phyloP scores from a whole-genome alignment of 2,888 invertebrate species.

The Nebria salina region DNA sequence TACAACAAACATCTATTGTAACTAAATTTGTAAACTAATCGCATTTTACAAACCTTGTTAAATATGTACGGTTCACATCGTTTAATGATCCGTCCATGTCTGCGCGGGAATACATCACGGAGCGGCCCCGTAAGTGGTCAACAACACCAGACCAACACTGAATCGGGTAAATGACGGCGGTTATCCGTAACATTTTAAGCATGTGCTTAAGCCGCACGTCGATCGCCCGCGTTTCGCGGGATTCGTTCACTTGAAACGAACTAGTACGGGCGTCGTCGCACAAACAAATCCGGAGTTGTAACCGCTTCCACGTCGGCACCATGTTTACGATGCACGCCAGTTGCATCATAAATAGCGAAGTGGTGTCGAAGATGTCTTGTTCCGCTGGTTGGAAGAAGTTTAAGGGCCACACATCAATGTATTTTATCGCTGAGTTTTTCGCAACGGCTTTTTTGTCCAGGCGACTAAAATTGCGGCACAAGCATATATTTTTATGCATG shows the following conservation, averaged over 20 bases:
- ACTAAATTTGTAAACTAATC: neutral
- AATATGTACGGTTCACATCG: constrained; percentile 36
- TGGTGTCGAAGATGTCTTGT: constrained; percentile 87
- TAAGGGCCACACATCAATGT: constrained; percentile 98
- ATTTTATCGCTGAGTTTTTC: constrained; percentile 72
- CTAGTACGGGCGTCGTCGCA: constrained; percentile 68
- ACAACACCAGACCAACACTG: constrained; percentile 39
- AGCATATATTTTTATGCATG: constrained; percentile 93
- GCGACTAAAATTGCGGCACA: constrained; percentile 90
- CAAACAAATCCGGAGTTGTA: constrained; percentile 86
- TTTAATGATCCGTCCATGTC: constrained; percentile 15
- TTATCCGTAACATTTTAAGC: constrained; percentile 85
- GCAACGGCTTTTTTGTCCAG: constrained; percentile 82
- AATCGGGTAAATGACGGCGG: constrained; percentile 77
- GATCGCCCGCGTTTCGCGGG: constrained; percentile 52
- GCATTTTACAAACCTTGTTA: constrained; percentile 18
- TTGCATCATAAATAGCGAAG: constrained; percentile 94
- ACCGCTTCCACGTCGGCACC: constrained; percentile 87
- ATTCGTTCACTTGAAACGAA: constrained; percentile 54
- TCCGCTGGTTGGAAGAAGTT: constrained; percentile 84
- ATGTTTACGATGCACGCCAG: constrained; percentile 95
- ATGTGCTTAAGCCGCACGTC: constrained; percentile 71
- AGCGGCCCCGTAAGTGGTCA: constrained; percentile 28
- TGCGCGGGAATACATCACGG: constrained; percentile 31
- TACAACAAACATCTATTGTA: constrained; percentile 48